A percentile compares a stretch with the other conserved stretches of the same genome.
phyloP scores from a whole-genome alignment of 2,888 invertebrate genomes.

The Ochropleura plecta region DNA sequence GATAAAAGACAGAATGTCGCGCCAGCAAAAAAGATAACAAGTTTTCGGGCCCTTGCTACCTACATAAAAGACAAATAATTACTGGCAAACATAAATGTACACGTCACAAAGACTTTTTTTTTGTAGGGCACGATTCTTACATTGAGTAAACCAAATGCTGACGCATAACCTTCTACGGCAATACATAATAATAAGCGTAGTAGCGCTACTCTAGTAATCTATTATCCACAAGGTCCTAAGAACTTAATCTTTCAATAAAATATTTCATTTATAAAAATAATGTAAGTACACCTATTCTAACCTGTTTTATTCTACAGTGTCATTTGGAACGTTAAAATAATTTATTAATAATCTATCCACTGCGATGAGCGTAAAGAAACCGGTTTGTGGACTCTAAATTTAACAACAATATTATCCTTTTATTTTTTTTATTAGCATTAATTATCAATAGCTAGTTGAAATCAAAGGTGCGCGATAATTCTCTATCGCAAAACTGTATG shows the following conservation, averaged over 20 bases:
- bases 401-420: constrained; percentile 7
- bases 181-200: constrained; percentile 33
- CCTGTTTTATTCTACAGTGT: constrained; percentile 23
- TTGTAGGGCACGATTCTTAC: constrained; percentile 37
- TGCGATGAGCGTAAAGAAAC: constrained; percentile 20
- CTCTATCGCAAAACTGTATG: constrained; percentile 59
- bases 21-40: constrained; percentile 38
- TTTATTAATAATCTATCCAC: constrained; percentile 20
- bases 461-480: constrained; percentile 55
- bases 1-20: constrained; percentile 51
- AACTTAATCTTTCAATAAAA: constrained; percentile 35
- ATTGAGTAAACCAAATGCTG: constrained; percentile 46
- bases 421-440: constrained; percentile 7
- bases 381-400: constrained; percentile 25
- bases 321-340: constrained; percentile 21
- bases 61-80: constrained; percentile 49
- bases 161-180: constrained; percentile 50
- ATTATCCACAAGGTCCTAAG: constrained; percentile 41
- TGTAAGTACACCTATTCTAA: constrained; percentile 12
- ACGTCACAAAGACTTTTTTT: constrained; percentile 46
- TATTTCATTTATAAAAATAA: constrained; percentile 30
- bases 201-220: constrained; percentile 36
- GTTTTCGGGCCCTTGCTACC: constrained; percentile 43
- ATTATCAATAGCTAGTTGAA: constrained; percentile 33
- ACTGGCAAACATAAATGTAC: constrained; percentile 35